These are phyloP conservation scores for Callospermophilus lateralis DNA, from an alignment of 2,113 vertebrate species.

Conservation along the genomic window DNA sequence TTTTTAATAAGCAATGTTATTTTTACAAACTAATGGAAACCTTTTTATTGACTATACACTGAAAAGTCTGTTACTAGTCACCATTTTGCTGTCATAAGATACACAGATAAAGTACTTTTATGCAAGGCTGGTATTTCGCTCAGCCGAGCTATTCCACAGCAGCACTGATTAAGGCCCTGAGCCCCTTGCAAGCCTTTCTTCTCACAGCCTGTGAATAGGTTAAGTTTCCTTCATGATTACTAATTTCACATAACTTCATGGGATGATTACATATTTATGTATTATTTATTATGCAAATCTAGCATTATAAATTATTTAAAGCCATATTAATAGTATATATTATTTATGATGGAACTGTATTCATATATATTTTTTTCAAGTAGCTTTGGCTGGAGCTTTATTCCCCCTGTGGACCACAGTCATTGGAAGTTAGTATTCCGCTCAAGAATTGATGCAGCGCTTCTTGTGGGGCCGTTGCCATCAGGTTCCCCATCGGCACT, in stretches of 20 bases:
- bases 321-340: slow-evolving; percentile 85
- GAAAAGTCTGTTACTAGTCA: slow-evolving; percentile 63
- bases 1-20: slow-evolving; percentile 27
- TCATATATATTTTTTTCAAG: slow-evolving; percentile 85
- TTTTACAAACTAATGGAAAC: slow-evolving; percentile 69
- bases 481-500: slow-evolving; percentile 27
- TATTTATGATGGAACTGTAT: slow-evolving; percentile 86
- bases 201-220: slow-evolving; percentile 73
- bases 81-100: slow-evolving; percentile 49
- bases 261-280: slow-evolving; percentile 83
- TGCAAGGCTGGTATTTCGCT: slow-evolving; percentile 58
- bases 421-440: slow-evolving; percentile 78
- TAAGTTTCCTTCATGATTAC: slow-evolving; percentile 79
- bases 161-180: slow-evolving; percentile 54
- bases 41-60: slow-evolving; percentile 60
- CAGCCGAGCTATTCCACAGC: not conserved
- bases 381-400: slow-evolving; percentile 65
- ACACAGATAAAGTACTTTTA: slow-evolving; percentile 28
- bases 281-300: slow-evolving; percentile 86
- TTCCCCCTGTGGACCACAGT: slow-evolving; percentile 63
- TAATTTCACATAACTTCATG: slow-evolving; percentile 85
- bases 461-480: slow-evolving; percentile 46
- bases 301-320: slow-evolving; percentile 86
- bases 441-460: slow-evolving; percentile 54
- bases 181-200: slow-evolving; percentile 70